Evolutionary conservation across 2,797 vertebrate genomes (phyloP).

Genomic region (Apogon talboti): DNA sequence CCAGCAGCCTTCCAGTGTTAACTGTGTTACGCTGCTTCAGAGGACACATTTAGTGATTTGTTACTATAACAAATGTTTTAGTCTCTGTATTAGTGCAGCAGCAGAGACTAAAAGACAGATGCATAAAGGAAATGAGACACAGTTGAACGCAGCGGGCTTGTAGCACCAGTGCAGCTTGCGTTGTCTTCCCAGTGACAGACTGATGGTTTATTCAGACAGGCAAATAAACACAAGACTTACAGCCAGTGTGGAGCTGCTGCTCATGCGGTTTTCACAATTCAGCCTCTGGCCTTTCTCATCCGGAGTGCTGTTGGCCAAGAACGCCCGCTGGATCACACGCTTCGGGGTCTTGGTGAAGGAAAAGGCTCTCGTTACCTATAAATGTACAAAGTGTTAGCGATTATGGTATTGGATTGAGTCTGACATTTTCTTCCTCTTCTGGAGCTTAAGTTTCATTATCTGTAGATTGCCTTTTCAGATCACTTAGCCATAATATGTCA

Average conservation of each 20-base stretch:
- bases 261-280: conserved; percentile 78
- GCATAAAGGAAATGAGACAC: background rate
- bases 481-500: too few relatives aligned
- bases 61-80: background rate
- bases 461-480: too few relatives aligned
- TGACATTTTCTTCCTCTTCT: too few relatives aligned
- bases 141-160: background rate
- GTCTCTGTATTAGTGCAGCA: background rate
- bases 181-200: background rate
- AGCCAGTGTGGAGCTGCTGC: conserved; percentile 88
- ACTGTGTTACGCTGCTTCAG: conserved; percentile 12
- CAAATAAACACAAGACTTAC: conserved; percentile 81
- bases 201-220: conserved; percentile 2
- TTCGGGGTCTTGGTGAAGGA: conserved; percentile 98
- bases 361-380: conserved; percentile 94
- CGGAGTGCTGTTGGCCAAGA: conserved; percentile 87
- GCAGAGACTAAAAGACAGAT: background rate
- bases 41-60: background rate
- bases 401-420: too few relatives aligned
- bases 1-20: conserved; percentile 2
- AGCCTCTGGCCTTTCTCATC: conserved; percentile 87
- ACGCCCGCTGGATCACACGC: conserved; percentile 91
- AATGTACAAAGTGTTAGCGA: conserved; percentile 8
- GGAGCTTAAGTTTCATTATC: too few relatives aligned
- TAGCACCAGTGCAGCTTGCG: background rate